Evolutionary conservation across 2,113 vertebrate species (phyloP).

Genomic region (Gymnogyps californianus): DNA sequence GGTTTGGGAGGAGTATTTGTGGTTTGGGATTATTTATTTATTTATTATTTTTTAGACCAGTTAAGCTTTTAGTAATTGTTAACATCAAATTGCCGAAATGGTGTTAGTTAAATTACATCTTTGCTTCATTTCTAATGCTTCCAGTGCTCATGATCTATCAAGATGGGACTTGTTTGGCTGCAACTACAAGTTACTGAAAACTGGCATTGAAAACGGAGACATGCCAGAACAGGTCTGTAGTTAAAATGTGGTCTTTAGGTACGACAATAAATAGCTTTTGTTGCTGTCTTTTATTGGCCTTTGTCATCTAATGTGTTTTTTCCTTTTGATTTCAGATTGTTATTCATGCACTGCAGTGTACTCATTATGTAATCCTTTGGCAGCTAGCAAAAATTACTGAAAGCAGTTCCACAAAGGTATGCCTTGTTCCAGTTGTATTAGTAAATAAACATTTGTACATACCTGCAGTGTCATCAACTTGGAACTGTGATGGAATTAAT

Average conservation of each 20-base stretch:
- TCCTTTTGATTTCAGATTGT: slow-evolving; percentile 86
- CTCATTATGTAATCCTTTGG: slow-evolving; percentile 98
- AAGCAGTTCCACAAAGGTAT: slow-evolving; percentile 92
- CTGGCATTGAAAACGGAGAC: slow-evolving; percentile 97
- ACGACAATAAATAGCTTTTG: not conserved
- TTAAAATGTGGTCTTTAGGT: not conserved
- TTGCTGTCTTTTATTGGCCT: not conserved
- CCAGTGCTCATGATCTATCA: slow-evolving; percentile 95
- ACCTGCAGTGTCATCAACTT: not conserved
- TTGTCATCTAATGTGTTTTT: not conserved
- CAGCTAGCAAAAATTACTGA: slow-evolving; percentile 94
- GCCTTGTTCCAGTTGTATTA: not conserved
- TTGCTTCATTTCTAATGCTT: slow-evolving; percentile 16
- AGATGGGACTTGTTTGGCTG: slow-evolving; percentile 98
- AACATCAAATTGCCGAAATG: not conserved
- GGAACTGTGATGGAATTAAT: not conserved
- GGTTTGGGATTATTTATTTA: not conserved
- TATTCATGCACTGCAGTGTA: slow-evolving; percentile 96
- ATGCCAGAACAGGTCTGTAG: slow-evolving; percentile 95
- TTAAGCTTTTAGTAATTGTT: not conserved
- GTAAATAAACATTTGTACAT: not conserved
- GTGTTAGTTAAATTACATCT: not conserved
- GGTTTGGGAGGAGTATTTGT: not conserved
- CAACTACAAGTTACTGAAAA: slow-evolving; percentile 97
- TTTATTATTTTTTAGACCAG: not conserved